These are phyloP conservation scores for Cerastis rubricosa DNA, from an alignment of 2,888 invertebrate species.

Conservation along the genomic window DNA sequence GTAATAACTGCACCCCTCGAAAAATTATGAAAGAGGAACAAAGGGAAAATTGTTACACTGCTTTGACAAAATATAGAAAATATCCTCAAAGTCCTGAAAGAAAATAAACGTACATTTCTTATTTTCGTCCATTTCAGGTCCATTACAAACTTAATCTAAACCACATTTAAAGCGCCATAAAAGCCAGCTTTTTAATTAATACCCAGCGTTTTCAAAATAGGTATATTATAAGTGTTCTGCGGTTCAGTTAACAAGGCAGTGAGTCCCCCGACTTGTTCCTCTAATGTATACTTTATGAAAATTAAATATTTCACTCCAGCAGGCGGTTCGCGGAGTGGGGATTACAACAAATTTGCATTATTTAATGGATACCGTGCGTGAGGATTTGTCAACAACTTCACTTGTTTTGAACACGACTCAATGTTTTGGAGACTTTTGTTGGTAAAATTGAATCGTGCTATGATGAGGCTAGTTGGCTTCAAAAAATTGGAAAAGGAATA, in stretches of 20 bases:
- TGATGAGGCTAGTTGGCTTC: neutral
- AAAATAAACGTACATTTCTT: conserved; percentile 1
- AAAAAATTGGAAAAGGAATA: neutral
- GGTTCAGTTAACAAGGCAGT: conserved; percentile 69
- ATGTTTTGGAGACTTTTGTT: conserved; percentile 76
- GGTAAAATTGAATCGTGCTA: neutral
- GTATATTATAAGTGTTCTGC: conserved; percentile 65
- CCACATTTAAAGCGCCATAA: conserved; percentile 44
- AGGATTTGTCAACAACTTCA: conserved; percentile 86
- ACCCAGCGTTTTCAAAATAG: conserved; percentile 58
- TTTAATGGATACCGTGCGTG: conserved; percentile 89
- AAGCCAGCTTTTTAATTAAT: conserved; percentile 56
- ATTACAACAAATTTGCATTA: conserved; percentile 91
- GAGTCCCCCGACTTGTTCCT: conserved; percentile 78
- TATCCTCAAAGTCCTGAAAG: neutral
- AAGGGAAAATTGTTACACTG: neutral
- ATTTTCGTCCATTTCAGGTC: conserved; percentile 20
- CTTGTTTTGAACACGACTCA: conserved; percentile 75
- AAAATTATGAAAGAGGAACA: neutral
- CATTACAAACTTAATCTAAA: conserved; percentile 52
- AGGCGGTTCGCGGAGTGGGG: conserved; percentile 82
- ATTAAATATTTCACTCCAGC: conserved; percentile 89
- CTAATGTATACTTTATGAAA: conserved; percentile 90
- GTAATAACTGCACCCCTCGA: neutral
- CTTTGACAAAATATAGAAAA: neutral